phyloP scores from a whole-genome alignment of 2,113 vertebrate species.

The Microcebus tavaratra region DNA sequence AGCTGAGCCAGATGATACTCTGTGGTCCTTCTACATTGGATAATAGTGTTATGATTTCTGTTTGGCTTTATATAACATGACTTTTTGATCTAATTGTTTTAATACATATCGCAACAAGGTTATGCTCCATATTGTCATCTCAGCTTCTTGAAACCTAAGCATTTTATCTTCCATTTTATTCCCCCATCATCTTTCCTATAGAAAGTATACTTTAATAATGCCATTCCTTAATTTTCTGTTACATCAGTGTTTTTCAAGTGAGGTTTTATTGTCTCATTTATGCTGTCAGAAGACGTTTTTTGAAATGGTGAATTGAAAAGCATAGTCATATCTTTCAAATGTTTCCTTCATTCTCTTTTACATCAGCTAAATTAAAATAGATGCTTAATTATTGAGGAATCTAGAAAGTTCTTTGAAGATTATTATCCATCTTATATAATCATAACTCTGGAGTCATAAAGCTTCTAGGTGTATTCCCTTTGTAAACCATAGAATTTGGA shows the following conservation, averaged over 20 bases:
- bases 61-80: neutral
- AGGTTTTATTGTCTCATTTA: neutral
- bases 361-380: neutral
- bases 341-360: neutral
- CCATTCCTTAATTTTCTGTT: neutral
- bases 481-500: neutral
- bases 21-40: neutral
- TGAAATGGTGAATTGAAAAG: neutral
- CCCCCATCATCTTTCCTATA: neutral
- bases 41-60: neutral
- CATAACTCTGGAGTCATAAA: neutral
- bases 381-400: neutral
- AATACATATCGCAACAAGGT: neutral
- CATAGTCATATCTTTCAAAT: neutral
- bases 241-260: neutral
- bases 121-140: neutral
- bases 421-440: neutral
- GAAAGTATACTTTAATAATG: neutral
- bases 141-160: neutral
- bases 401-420: neutral
- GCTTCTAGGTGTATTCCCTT: neutral
- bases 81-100: neutral
- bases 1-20: neutral
- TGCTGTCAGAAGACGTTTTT: neutral
- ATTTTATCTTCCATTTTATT: constrained; percentile 4